A percentile compares a stretch with the other conserved stretches of the same genome.
Conservation (phyloP, 2,113 vertebrate species). For the Proterorhinus semilunaris region DNA sequence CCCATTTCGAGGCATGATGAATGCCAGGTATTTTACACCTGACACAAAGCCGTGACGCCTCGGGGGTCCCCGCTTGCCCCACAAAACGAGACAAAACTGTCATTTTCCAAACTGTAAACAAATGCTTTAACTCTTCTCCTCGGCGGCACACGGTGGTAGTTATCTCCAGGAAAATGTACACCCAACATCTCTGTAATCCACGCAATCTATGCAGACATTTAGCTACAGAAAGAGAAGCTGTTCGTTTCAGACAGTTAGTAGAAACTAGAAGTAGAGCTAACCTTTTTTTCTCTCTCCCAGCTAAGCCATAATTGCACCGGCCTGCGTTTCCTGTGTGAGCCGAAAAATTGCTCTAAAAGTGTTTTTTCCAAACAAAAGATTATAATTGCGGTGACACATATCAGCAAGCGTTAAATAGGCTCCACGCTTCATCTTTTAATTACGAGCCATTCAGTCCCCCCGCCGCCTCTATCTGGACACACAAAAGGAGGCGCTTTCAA, state of each 20-base stretch:
- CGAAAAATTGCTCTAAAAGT: not conserved
- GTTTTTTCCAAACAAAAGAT: constrained; percentile 9
- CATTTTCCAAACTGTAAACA: not conserved
- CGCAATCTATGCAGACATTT: no score
- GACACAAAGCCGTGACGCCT: constrained; percentile 19
- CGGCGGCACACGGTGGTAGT: not conserved
- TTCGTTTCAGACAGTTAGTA: no score
- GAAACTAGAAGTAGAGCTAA: not conserved
- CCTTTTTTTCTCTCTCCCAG: not conserved
- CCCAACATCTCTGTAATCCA: no score
- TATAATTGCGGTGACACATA: constrained; percentile 2
- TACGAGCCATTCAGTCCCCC: constrained; percentile 15
- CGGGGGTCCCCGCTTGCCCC: not conserved
- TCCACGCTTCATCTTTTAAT: constrained; percentile 10
- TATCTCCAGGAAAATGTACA: not conserved
- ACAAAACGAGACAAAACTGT: not conserved
- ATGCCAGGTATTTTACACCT: constrained; percentile 45
- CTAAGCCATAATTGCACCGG: not conserved
- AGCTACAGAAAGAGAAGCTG: no score
- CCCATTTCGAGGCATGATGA: constrained; percentile 7
- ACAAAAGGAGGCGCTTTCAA: constrained; percentile 15
- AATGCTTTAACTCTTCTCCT: constrained; percentile 10
- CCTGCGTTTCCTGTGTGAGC: constrained; percentile 4
- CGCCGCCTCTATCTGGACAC: constrained; percentile 7
- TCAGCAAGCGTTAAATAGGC: constrained; percentile 2